A percentile compares a stretch with the other conserved stretches of the same genome.
Evolutionary conservation across 1,140 invertebrate genomes (phyloP).

Genomic region (Zaprionus ornatus): DNA sequence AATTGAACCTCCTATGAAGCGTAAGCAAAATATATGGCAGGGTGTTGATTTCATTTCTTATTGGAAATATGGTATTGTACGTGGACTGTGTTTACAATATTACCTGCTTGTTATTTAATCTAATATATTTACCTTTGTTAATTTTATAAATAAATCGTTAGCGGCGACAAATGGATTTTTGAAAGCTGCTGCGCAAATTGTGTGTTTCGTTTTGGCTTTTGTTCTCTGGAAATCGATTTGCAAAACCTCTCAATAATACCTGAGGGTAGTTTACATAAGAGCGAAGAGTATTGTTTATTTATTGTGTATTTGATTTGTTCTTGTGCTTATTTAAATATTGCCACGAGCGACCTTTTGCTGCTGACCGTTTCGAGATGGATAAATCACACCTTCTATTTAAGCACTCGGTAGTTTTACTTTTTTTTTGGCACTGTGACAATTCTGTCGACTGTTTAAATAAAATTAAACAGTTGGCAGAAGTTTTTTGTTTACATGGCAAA

Average conservation of each 20-base stretch:
- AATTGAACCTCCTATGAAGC: background rate
- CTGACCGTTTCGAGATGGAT: background rate
- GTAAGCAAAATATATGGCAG: background rate
- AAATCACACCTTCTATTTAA: constrained; percentile 59
- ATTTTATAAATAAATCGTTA: constrained; percentile 11
- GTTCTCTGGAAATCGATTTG: constrained; percentile 9
- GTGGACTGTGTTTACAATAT: background rate
- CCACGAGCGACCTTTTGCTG: constrained; percentile 11
- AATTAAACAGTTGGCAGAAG: constrained; percentile 15
- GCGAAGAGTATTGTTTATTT: constrained; percentile 14
- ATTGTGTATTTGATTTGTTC: background rate
- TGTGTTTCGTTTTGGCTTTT: constrained; percentile 12
- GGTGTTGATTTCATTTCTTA: background rate
- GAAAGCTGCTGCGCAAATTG: constrained; percentile 43
- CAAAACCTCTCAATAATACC: background rate
- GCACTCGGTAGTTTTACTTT: background rate
- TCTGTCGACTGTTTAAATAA: constrained; percentile 37
- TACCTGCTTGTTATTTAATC: background rate
- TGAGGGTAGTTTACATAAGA: constrained; percentile 36
- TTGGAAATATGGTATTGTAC: background rate
- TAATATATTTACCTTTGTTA: constrained; percentile 39
- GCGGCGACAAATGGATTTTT: constrained; percentile 2
- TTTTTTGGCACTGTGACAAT: constrained; percentile 71
- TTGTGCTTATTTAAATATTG: background rate
- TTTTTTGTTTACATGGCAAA: background rate